Evolutionary conservation across 1,140 invertebrate species (phyloP).

Genomic region (Galleria mellonella): DNA sequence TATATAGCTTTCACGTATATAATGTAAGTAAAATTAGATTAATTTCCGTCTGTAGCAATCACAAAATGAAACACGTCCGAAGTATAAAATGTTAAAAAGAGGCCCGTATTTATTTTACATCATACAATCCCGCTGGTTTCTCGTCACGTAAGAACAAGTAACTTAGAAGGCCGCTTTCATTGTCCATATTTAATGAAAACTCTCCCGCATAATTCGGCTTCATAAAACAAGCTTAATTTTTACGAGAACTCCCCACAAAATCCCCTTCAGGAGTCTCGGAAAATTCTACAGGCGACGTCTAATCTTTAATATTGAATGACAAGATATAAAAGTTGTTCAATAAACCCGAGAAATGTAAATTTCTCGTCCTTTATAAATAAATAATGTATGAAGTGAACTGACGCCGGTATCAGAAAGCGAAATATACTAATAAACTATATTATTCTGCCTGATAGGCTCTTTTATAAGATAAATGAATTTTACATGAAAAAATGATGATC

Average conservation of each 20-base stretch:
- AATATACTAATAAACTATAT: too few species aligned
- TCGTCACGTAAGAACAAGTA: slow-evolving; percentile 2
- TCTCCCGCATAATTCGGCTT: slow-evolving; percentile 19
- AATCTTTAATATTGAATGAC: slow-evolving; percentile 56
- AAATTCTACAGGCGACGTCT: slow-evolving; percentile 24
- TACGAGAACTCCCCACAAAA: slow-evolving; percentile 15
- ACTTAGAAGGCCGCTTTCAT: slow-evolving; percentile 6
- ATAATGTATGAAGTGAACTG: slow-evolving; percentile 42
- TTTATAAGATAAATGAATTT: not conserved
- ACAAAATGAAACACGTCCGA: too few species aligned
- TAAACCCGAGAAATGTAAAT: slow-evolving; percentile 52
- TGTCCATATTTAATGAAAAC: slow-evolving; percentile 36
- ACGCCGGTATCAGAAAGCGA: not conserved
- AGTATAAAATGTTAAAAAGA: slow-evolving; percentile 14
- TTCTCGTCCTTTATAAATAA: slow-evolving; percentile 36
- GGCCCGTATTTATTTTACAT: slow-evolving; percentile 18
- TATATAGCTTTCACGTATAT: too few species aligned
- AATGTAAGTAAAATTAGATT: too few species aligned
- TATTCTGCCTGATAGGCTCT: not conserved
- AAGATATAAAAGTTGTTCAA: slow-evolving; percentile 60
- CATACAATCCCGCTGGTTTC: slow-evolving; percentile 4
- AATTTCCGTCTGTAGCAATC: too few species aligned
- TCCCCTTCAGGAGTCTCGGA: slow-evolving; percentile 24
- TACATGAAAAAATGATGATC: too few species aligned
- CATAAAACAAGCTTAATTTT: slow-evolving; percentile 30